These are phyloP conservation scores for Lophochroa leadbeateri DNA, from an alignment of 2,113 vertebrate genomes.

Conservation along the genomic window DNA sequence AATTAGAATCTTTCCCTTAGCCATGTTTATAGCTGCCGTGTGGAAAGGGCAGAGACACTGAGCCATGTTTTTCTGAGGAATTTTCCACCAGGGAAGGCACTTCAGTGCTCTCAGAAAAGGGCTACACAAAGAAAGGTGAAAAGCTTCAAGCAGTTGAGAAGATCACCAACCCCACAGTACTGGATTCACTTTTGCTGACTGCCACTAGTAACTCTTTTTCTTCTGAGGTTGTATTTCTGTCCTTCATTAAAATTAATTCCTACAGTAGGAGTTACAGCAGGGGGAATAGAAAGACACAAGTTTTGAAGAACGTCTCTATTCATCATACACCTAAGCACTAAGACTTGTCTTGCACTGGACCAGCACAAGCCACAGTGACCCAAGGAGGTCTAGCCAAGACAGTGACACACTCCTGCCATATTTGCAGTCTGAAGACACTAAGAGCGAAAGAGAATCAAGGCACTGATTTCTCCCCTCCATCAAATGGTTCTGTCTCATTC, in stretches of 20 bases:
- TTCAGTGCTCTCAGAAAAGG: neutral
- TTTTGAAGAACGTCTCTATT: neutral
- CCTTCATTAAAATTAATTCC: neutral
- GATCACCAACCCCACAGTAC: neutral
- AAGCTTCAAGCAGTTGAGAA: neutral
- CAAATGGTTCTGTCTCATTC: neutral
- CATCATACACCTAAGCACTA: neutral
- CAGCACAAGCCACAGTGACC: neutral
- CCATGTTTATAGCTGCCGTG: neutral
- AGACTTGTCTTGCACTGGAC: neutral
- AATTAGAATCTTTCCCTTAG: neutral
- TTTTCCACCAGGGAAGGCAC: neutral
- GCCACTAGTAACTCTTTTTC: neutral
- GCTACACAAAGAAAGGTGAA: neutral
- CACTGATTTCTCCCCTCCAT: neutral
- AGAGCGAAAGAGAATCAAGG: neutral
- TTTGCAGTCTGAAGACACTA: neutral
- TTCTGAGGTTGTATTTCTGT: neutral
- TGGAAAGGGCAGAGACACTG: neutral
- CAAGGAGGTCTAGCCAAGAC: neutral
- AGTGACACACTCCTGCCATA: neutral
- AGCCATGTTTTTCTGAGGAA: neutral
- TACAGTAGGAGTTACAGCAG: neutral
- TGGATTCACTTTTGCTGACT: neutral
- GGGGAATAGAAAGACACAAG: fast-evolving